Evolutionary conservation across 2,888 invertebrate genomes (phyloP).

Genomic region (Tolmerus cingulatus): DNA sequence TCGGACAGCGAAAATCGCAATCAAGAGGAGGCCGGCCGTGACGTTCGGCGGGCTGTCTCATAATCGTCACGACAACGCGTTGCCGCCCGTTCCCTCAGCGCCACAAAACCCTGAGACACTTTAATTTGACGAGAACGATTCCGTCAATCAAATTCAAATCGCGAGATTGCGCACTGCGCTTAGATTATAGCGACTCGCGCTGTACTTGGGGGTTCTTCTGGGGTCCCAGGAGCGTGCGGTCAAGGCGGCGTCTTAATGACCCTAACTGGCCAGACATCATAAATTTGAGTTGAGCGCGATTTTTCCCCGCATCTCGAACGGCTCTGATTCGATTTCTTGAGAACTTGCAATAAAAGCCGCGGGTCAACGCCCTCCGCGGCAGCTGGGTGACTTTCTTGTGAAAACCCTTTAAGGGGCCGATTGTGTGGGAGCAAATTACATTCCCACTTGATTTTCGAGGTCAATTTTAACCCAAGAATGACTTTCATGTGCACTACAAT

Average conservation of each 20-base stretch:
- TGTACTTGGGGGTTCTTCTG: not conserved
- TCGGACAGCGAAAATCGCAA: not conserved
- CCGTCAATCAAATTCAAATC: not conserved
- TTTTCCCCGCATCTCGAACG: not conserved
- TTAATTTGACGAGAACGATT: not conserved
- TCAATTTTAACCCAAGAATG: not conserved
- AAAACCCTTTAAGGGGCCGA: not conserved
- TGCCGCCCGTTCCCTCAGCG: not conserved
- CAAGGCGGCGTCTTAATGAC: not conserved
- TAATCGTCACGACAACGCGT: not conserved
- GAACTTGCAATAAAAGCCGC: not conserved
- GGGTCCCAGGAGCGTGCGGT: not conserved
- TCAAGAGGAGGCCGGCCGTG: not conserved
- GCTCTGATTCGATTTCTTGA: not conserved
- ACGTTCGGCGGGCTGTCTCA: not conserved
- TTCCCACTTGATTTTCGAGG: not conserved
- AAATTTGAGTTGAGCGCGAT: not conserved
- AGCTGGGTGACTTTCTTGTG: not conserved
- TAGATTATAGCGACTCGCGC: not conserved
- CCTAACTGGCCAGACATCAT: not conserved
- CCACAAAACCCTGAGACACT: not conserved
- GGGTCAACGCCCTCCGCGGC: not conserved
- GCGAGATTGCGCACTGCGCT: not conserved
- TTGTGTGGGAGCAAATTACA: not conserved
- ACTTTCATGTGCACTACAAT: not conserved